Base-by-base conservation (phyloP, 2,797 vertebrate species). In the Distichodus sexfasciatus region DNA sequence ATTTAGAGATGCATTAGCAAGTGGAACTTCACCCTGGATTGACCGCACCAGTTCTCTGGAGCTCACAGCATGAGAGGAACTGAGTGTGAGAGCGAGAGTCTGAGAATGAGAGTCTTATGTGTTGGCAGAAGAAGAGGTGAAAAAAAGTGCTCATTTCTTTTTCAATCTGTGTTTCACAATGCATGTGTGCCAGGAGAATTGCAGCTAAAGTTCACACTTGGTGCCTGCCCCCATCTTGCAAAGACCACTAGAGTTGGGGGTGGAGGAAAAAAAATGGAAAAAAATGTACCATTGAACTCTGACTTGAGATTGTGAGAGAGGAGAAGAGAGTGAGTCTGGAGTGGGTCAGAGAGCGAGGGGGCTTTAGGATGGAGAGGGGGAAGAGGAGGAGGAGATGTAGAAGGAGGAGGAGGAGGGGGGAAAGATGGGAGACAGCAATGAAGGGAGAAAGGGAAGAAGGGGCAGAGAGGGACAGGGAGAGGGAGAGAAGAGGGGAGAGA, bases 251-350 rank as follows among this genome's bases (percentile, higher is more conserved):
- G 67, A 78, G 55, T 72, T 69, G 55, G 44, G 65, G 46, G 17
- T 65, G 48, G 53, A 44, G 36, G 61, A 73, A 71, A 72, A 66
- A 64, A 57, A 15, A 38, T 17, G 65, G 57, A 69, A 50, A 65
- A 68, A 77, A 77, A 75, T 70, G 73, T 78, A 76, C 77, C 75
- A 80, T 83, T 83, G 78, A 82, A 83, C 80, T 79, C 79, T 79
- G 77, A 81, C 81, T 82, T 80, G 77, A 82, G 77, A 76, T 78
- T 74, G 75, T 79, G 77, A 76, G 60, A 24, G 23, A 51, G 73
- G 40, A 63, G 61, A 61, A 68, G 62, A 51, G 62, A 58, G 68
- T 26, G 62, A 51, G 48, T 66, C 62, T 65, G 68, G 51, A 74
- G 47, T 63, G 62, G 75, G 38, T 54, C 66, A 60, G 72, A 35